A percentile compares a stretch with the other conserved stretches of the same genome.
phyloP scores from a whole-genome alignment of 2,888 invertebrate genomes.

The Tillus elongatus region DNA sequence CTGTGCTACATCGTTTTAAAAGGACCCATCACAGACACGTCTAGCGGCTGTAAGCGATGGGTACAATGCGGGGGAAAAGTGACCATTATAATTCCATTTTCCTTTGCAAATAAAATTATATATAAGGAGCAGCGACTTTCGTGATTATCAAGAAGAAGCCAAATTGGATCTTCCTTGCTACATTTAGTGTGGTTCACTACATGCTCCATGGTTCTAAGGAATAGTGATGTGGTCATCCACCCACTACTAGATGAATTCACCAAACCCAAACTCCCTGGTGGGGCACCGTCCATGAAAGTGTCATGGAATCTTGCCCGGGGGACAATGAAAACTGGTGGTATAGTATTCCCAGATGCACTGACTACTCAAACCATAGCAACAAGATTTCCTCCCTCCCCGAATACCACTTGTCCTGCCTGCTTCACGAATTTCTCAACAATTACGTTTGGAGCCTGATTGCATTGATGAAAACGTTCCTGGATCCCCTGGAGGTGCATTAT shows the following conservation, averaged over 20 bases:
- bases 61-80: constrained; percentile 33
- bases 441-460: constrained; percentile 19
- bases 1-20: too few relatives aligned
- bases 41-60: too few relatives aligned
- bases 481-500: too few relatives aligned
- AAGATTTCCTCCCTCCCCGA: constrained; percentile 15
- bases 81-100: constrained; percentile 29
- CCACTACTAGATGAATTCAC: constrained; percentile 26
- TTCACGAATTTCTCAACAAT: constrained; percentile 19
- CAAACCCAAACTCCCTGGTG: constrained; percentile 21
- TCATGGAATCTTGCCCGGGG: constrained; percentile 25
- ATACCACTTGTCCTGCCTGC: constrained; percentile 20
- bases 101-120: constrained; percentile 25
- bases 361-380: constrained; percentile 13
- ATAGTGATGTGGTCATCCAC: constrained; percentile 28
- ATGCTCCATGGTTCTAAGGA: constrained; percentile 24
- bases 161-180: constrained; percentile 19
- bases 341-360: constrained; percentile 9
- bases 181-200: constrained; percentile 17
- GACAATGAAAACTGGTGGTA: constrained; percentile 14
- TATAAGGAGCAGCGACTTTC: constrained; percentile 15
- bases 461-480: too few relatives aligned
- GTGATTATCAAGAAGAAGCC: constrained; percentile 14
- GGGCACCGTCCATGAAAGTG: constrained; percentile 19
- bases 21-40: too few relatives aligned